Conservation (phyloP, 2,797 vertebrate genomes). For the Helicolenus hilgendorfi region DNA sequence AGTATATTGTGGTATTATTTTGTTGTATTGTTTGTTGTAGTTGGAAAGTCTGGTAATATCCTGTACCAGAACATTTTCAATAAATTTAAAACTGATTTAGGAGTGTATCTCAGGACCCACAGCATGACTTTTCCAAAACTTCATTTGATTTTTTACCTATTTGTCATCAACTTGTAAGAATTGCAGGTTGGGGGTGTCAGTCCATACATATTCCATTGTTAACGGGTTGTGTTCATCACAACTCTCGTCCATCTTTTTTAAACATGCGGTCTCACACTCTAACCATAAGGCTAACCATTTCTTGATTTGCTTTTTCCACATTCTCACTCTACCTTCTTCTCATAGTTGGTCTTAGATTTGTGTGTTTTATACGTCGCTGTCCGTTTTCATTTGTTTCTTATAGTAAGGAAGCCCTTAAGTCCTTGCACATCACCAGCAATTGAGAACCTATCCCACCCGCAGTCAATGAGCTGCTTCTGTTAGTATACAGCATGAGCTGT, state of each 20-base stretch:
- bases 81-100: neutral
- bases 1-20: neutral
- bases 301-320: constrained; percentile 42
- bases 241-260: constrained; percentile 17
- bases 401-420: neutral
- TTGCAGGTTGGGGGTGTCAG: neutral
- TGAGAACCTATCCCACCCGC: neutral
- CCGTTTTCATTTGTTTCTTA: neutral
- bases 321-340: constrained; percentile 23
- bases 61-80: neutral
- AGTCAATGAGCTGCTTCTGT: neutral
- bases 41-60: neutral
- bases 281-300: constrained; percentile 66
- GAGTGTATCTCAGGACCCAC: neutral
- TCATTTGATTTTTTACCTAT: neutral
- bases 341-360: neutral
- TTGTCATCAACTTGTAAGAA: neutral
- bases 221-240: constrained; percentile 40
- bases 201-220: constrained; percentile 16
- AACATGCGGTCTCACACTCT: constrained; percentile 36
- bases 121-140: constrained; percentile 7
- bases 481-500: neutral
- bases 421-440: neutral
- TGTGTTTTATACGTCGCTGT: constrained; percentile 12
- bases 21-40: neutral